Conservation (phyloP, 1,140 invertebrate species). For the Vanessa tameamea region DNA sequence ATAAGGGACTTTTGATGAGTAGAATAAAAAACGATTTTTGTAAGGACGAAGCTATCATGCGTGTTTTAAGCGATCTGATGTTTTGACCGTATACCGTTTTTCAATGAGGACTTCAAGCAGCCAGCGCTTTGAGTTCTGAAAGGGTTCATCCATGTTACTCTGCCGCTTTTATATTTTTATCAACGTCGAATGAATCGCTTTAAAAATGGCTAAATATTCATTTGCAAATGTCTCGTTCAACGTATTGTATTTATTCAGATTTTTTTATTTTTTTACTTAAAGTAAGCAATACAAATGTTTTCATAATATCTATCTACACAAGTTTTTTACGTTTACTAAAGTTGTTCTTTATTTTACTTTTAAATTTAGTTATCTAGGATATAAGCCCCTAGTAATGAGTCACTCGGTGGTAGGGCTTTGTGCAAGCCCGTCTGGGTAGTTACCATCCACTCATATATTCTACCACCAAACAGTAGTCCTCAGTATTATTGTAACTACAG, state of each 20-base stretch:
- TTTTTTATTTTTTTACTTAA: constrained; percentile 8
- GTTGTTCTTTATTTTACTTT: not conserved
- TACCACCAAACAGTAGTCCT: too few species aligned
- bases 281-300: constrained; percentile 9
- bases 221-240: constrained; percentile 47
- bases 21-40: constrained; percentile 20
- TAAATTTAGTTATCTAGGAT: too few species aligned
- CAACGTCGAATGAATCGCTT: constrained; percentile 63
- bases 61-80: constrained; percentile 53
- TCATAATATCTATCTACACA: not conserved
- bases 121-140: constrained; percentile 60
- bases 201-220: constrained; percentile 64
- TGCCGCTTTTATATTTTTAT: constrained; percentile 70
- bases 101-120: constrained; percentile 61
- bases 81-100: constrained; percentile 66
- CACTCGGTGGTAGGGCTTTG: too few species aligned
- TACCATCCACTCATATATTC: too few species aligned
- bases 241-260: constrained; percentile 27
- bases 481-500: too few species aligned
- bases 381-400: too few species aligned
- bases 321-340: not conserved
- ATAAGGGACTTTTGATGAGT: not conserved
- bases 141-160: constrained; percentile 66
- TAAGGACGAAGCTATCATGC: constrained; percentile 35
- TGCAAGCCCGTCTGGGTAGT: too few species aligned